Percentiles rank a stretch among this genome's conserved stretches.
These are phyloP conservation scores for Phymastichus coffea DNA, from an alignment of 1,140 invertebrate species.

Conservation along the genomic window DNA sequence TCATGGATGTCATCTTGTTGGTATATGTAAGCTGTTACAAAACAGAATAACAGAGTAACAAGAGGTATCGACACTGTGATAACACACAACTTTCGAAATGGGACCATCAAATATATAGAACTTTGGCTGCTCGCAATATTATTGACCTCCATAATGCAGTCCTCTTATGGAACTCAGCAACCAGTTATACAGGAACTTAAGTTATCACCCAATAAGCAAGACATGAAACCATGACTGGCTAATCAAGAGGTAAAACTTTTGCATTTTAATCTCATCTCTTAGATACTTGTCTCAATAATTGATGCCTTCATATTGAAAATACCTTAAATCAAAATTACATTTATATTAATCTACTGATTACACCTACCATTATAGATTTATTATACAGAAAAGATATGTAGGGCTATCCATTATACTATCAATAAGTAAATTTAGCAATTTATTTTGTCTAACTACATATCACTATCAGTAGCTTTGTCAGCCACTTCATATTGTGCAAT, in stretches of 20 bases:
- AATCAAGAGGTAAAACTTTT: background rate
- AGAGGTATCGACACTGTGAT: constrained; percentile 79
- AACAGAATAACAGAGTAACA: constrained; percentile 78
- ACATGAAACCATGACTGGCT: constrained; percentile 18
- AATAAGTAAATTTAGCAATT: no score
- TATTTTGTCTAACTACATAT: no score
- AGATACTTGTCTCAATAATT: no score
- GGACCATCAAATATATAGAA: constrained; percentile 56
- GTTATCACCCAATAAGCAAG: constrained; percentile 14
- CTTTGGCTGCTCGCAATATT: constrained; percentile 48
- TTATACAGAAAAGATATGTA: no score
- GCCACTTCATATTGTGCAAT: no score
- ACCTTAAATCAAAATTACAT: no score
- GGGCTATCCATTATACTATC: no score
- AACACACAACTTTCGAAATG: constrained; percentile 71
- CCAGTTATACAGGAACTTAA: constrained; percentile 23
- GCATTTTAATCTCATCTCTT: background rate
- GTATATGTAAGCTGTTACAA: constrained; percentile 83
- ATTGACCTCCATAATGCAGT: constrained; percentile 47
- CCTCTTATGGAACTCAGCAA: background rate
- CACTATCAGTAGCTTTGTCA: no score
- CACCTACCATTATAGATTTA: no score
- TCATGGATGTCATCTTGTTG: constrained; percentile 89
- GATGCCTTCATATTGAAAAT: no score
- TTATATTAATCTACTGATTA: no score